Evolutionary conservation across 1,140 invertebrate genomes (phyloP).

Genomic region (Brevipalpus yothersi): DNA sequence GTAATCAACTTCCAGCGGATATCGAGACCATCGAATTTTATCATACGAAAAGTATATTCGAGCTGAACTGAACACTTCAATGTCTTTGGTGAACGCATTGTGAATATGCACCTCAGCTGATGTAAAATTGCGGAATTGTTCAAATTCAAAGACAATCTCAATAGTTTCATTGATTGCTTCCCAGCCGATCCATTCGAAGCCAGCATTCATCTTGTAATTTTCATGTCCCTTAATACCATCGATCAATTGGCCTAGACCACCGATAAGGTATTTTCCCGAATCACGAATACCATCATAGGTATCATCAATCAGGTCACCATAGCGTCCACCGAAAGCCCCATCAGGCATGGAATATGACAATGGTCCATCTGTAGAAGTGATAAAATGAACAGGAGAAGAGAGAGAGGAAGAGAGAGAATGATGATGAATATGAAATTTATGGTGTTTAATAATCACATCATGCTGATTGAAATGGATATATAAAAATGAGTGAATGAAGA

Average conservation of each 20-base stretch:
- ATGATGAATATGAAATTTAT: too few relatives aligned
- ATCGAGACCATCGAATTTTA: conserved; percentile 29
- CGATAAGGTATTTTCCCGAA: conserved; percentile 35
- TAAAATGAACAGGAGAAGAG: neutral
- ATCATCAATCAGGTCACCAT: conserved; percentile 62
- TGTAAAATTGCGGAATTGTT: conserved; percentile 58
- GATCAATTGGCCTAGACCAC: conserved; percentile 62
- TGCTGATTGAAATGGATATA: too few relatives aligned
- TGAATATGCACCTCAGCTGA: conserved; percentile 50
- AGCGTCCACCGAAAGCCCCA: conserved; percentile 39
- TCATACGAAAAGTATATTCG: conserved; percentile 56
- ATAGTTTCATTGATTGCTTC: conserved; percentile 4
- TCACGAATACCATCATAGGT: conserved; percentile 65
- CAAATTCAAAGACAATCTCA: conserved; percentile 64
- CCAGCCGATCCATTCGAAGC: conserved; percentile 75
- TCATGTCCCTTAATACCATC: conserved; percentile 56
- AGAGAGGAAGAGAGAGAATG: neutral
- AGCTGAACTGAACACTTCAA: conserved; percentile 50
- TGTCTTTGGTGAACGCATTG: conserved; percentile 38
- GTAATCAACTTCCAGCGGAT: conserved; percentile 20
- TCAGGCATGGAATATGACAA: conserved; percentile 58
- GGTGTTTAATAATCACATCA: too few relatives aligned
- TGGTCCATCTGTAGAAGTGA: conserved; percentile 32
- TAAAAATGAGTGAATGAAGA: neutral
- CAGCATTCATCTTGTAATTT: conserved; percentile 48